Percentiles rank a stretch among this genome's conserved stretches.
These are phyloP conservation scores for Ochotona princeps DNA, from an alignment of 2,113 vertebrate species.

Conservation along the genomic window DNA sequence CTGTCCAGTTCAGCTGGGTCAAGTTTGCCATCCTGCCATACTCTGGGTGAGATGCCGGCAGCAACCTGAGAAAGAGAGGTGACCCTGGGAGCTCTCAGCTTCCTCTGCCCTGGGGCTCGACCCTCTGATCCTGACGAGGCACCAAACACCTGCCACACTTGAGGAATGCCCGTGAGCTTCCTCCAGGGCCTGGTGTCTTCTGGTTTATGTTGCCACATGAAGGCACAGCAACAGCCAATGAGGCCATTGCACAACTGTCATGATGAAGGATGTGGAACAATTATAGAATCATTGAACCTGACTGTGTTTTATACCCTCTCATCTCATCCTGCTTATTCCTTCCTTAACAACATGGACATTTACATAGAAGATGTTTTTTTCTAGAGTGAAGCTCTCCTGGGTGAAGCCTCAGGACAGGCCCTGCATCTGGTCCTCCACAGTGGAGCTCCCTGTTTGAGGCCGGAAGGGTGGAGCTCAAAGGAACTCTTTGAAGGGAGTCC, in stretches of 20 bases:
- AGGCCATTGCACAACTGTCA: not conserved
- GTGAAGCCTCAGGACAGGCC: not conserved
- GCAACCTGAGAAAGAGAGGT: not conserved
- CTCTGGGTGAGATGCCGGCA: not conserved
- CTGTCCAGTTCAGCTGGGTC: not conserved
- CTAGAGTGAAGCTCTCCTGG: not conserved
- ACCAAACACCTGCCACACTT: not conserved
- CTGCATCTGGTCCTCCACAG: not conserved
- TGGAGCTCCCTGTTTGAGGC: not conserved
- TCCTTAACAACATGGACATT: not conserved
- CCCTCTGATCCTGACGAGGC: not conserved
- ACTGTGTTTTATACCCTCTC: not conserved
- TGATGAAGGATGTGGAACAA: not conserved
- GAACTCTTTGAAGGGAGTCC: not conserved
- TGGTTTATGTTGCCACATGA: not conserved
- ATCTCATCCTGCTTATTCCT: not conserved
- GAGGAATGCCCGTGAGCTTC: not conserved
- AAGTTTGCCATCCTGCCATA: not conserved
- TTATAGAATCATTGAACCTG: constrained; percentile 4
- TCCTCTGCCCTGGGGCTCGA: not conserved
- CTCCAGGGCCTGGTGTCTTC: not conserved
- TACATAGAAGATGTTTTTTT: not conserved
- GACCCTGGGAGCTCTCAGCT: not conserved
- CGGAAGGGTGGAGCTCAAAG: not conserved
- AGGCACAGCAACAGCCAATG: not conserved